These are phyloP conservation scores for Mastomys natalensis DNA, from an alignment of 2,113 vertebrate species.

Conservation along the genomic window DNA sequence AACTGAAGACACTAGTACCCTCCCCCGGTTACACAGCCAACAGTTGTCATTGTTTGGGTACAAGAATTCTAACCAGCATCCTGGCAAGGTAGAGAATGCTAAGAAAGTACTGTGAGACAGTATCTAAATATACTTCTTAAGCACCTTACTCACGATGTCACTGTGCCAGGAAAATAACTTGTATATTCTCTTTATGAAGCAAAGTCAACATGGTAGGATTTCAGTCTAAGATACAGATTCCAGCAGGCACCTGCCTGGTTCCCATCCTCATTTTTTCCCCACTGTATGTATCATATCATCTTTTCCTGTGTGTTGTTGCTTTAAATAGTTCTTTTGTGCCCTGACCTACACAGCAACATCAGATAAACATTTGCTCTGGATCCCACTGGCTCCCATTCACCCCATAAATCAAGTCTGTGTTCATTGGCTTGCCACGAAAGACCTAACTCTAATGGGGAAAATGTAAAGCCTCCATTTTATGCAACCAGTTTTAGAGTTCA, in stretches of 20 bases:
- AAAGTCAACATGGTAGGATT: not conserved
- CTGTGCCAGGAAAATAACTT: not conserved
- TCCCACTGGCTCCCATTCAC: not conserved
- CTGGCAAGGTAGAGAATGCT: not conserved
- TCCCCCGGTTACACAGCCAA: not conserved
- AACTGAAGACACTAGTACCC: not conserved
- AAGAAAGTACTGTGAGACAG: not conserved
- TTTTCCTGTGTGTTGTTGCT: not conserved
- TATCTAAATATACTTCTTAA: conserved; percentile 21
- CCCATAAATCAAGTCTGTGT: not conserved
- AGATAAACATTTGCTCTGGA: not conserved
- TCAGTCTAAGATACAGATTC: not conserved
- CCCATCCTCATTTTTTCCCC: not conserved
- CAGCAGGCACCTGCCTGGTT: not conserved
- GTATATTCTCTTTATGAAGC: not conserved
- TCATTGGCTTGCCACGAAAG: not conserved
- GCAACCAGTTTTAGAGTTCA: not conserved
- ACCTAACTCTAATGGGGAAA: conserved; percentile 24
- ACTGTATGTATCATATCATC: not conserved
- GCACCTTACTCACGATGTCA: not conserved
- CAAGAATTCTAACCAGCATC: not conserved
- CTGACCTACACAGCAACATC: not conserved
- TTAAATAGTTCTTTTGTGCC: not conserved
- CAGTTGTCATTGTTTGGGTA: not conserved
- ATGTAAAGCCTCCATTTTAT: not conserved